A percentile compares a stretch with the other conserved stretches of the same genome.
These are phyloP conservation scores for Lamellibrachia satsuma DNA, from an alignment of 2,888 invertebrate species.

Conservation along the genomic window DNA sequence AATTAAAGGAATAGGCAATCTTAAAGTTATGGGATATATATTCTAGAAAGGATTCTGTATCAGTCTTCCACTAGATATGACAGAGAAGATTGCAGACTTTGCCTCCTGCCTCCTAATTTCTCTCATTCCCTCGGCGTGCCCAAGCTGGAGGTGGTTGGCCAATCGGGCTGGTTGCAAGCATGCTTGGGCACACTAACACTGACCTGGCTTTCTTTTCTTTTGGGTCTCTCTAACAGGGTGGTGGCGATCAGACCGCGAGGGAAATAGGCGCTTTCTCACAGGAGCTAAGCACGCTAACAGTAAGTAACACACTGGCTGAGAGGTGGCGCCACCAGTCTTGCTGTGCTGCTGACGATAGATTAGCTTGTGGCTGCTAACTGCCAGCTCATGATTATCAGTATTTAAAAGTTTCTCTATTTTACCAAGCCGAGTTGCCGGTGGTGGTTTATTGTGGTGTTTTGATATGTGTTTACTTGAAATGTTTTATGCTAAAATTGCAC, in stretches of 20 bases:
- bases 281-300: slow-evolving; percentile 44
- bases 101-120: background rate
- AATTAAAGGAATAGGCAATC: too few relatives aligned
- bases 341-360: background rate
- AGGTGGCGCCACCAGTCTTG: background rate
- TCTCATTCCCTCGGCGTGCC: background rate
- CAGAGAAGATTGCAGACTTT: background rate
- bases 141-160: slow-evolving; percentile 22
- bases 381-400: background rate
- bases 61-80: background rate
- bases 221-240: background rate
- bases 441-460: background rate
- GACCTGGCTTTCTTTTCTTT: slow-evolving; percentile 8
- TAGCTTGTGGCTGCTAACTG: background rate
- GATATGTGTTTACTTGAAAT: background rate
- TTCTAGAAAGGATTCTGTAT: background rate
- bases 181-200: slow-evolving; percentile 5
- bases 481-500: background rate
- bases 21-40: too few relatives aligned
- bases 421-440: background rate
- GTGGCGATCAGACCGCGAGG: slow-evolving; percentile 48
- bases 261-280: slow-evolving; percentile 62
- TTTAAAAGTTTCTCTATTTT: background rate
- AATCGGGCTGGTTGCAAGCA: slow-evolving; percentile 20
- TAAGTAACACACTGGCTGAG: slow-evolving; percentile 17